These are phyloP conservation scores for Agrotis segetum DNA, from an alignment of 2,888 invertebrate genomes.

Conservation along the genomic window DNA sequence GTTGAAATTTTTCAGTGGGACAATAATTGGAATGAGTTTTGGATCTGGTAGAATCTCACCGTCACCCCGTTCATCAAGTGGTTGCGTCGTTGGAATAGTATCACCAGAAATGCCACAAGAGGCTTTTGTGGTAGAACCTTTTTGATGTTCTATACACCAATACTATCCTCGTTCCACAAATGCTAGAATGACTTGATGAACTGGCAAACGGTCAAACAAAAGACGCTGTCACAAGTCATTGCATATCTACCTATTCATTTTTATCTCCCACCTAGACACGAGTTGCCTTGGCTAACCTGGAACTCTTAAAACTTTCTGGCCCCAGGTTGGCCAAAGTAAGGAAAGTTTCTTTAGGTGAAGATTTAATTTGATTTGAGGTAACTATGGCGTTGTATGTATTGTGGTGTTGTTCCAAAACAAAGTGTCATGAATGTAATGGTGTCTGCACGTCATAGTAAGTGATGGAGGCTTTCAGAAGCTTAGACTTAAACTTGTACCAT, in stretches of 20 bases:
- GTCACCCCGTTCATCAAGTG: too few species aligned
- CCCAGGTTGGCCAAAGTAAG: not conserved
- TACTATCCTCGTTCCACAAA: too few species aligned
- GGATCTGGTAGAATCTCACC: not conserved
- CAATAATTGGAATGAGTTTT: not conserved
- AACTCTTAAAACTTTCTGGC: not conserved
- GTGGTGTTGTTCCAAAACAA: not conserved
- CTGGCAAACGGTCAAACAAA: not conserved
- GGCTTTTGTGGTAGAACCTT: too few species aligned
- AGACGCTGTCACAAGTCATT: not conserved
- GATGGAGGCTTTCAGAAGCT: not conserved
- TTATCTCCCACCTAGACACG: not conserved
- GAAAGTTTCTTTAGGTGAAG: not conserved
- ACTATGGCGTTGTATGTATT: not conserved
- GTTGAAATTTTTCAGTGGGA: not conserved
- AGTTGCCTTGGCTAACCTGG: constrained; percentile 5
- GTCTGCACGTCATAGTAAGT: not conserved
- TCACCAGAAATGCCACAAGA: not conserved
- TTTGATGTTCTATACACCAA: too few species aligned
- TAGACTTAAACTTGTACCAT: not conserved
- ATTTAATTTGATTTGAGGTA: not conserved
- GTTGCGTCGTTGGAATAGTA: not conserved
- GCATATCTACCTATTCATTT: not conserved
- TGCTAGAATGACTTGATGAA: too few species aligned
- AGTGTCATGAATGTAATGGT: not conserved